Evolutionary conservation across 2,797 vertebrate species (phyloP).

Genomic region (Chaunax sp.): DNA sequence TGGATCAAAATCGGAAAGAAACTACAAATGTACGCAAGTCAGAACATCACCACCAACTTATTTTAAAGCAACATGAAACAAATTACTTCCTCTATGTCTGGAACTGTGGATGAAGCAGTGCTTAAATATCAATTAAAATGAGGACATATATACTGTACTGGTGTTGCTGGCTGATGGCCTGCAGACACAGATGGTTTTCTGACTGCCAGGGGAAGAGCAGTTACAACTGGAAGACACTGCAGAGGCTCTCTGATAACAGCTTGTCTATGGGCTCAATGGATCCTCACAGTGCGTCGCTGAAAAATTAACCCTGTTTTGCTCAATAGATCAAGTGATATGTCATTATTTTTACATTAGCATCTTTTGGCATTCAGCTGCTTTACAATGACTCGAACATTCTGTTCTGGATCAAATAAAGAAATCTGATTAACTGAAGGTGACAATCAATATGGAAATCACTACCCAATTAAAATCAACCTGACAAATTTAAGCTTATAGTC

Average conservation of each 20-base stretch:
- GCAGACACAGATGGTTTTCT: conserved; percentile 68
- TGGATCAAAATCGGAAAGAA: conserved; percentile 2
- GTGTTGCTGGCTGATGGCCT: conserved; percentile 49
- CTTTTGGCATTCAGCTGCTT: conserved; percentile 14
- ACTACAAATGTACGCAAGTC: not conserved
- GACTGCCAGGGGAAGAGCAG: conserved; percentile 65
- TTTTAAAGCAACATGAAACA: conserved; percentile 7
- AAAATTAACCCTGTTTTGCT: conserved; percentile 48
- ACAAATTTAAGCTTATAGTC: not conserved
- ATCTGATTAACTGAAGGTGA: not conserved
- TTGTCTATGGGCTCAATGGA: conserved; percentile 56
- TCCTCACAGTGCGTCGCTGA: conserved; percentile 37
- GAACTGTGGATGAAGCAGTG: conserved; percentile 12
- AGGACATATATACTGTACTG: conserved; percentile 27
- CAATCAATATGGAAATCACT: not conserved
- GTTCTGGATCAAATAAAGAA: not conserved
- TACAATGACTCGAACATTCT: not conserved
- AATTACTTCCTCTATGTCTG: conserved; percentile 8
- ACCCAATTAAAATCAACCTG: not conserved
- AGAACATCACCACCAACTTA: not conserved
- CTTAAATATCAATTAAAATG: conserved; percentile 30
- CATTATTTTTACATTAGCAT: conserved; percentile 48
- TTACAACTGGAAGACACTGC: conserved; percentile 68
- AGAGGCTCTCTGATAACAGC: conserved; percentile 65
- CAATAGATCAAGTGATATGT: conserved; percentile 40